Evolutionary conservation across 2,797 vertebrate species (phyloP), one percentile per base, ranked within the genome.

Genomic region (Scyliorhinus canicula): DNA sequence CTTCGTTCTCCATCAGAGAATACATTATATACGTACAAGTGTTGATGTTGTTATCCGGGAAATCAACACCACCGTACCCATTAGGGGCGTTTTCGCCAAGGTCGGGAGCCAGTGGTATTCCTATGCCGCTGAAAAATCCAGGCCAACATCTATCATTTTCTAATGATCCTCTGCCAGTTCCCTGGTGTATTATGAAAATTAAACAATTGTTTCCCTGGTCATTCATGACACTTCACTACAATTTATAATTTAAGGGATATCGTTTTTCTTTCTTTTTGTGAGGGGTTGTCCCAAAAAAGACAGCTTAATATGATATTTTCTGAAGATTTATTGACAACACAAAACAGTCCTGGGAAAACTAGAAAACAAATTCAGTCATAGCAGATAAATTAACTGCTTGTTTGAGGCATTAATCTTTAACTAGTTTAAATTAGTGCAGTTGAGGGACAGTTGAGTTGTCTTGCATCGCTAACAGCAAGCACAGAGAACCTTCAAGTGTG

Each of bases 361-460:
- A 21, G n/a, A 63, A 63, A 24, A 35, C 44, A 91, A 91, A 65
- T 44, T 28, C 35, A 65, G 57, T 47, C 35, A 44, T 65, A 16
- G n/a, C 57, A 44, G 60, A 65, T 91, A 65, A 44, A 91, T 65
- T 91, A 63, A 91, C 60, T 91, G 88, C 65, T 65, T 91, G 44
- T 47, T 82, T 82, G 88, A 65, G 57, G n/a, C n/a, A 91, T 91
- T 91, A 91, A 91, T 44, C n/a, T 44, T 19, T 44, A n/a, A 63
- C 8, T 91, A 91, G 60, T 44, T 91, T 91, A 91, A 63, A 21
- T 60, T 65, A 65, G 21, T 91, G 57, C 88, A 26, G 24, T 40
- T 26, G 60, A 35, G 16, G 35, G 60, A 63, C 24, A 44, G 19
- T 44, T 16, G 11, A 44, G 19, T 44, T 16, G 11, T 26, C 31